phyloP scores from a whole-genome alignment of 2,797 vertebrate genomes.

The Melopsittacus undulatus region DNA sequence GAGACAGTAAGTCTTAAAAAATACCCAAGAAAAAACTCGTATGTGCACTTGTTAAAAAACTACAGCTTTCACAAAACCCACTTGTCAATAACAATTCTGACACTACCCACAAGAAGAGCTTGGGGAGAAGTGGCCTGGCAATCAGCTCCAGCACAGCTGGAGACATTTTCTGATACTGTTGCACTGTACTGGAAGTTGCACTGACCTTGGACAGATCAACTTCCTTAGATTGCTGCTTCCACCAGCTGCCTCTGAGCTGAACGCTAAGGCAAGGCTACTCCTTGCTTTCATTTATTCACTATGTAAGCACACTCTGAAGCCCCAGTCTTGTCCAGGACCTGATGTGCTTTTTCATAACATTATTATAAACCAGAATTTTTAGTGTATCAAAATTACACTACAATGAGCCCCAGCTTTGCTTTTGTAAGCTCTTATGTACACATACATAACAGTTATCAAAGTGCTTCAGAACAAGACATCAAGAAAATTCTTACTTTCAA shows the following conservation, averaged over 20 bases:
- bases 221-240: neutral
- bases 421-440: accelerated
- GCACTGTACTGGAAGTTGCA: neutral
- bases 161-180: neutral
- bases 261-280: neutral
- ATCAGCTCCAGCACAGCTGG: neutral
- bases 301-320: neutral
- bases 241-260: neutral
- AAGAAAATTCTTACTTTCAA: neutral
- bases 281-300: neutral
- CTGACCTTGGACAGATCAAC: neutral
- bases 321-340: neutral
- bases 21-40: neutral
- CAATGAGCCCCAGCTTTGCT: neutral
- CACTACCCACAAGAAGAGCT: neutral
- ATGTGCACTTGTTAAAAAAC: accelerated
- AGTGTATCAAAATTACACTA: neutral
- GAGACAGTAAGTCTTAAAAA: neutral
- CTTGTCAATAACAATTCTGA: neutral
- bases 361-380: neutral
- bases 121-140: neutral
- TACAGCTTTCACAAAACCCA: neutral
- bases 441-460: neutral
- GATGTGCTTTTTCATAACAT: neutral
- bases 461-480: neutral